Conservation (phyloP, 2,888 invertebrate species). For the Nyleta sp. region DNA sequence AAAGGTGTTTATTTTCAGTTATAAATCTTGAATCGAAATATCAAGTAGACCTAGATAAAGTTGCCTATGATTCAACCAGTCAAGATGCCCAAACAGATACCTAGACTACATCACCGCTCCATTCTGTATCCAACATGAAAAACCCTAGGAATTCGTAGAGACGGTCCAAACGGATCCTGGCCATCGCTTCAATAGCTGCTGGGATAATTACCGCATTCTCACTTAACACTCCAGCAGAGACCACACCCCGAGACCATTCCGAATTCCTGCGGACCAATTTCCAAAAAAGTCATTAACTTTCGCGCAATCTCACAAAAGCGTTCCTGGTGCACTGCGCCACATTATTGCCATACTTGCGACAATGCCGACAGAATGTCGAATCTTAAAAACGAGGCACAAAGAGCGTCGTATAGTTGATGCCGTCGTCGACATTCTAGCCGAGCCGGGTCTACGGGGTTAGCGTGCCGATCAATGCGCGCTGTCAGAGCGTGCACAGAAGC, state of each 20-base stretch:
- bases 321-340: slow-evolving; percentile 18
- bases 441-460: slow-evolving; percentile 56
- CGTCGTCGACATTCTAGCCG: slow-evolving; percentile 56
- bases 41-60: too few species aligned
- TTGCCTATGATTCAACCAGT: too few species aligned
- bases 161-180: too few species aligned
- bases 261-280: not conserved
- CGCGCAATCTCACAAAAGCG: slow-evolving; percentile 40
- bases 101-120: too few species aligned
- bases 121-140: too few species aligned
- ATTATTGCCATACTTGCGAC: slow-evolving; percentile 55
- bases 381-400: slow-evolving; percentile 51
- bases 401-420: slow-evolving; percentile 50
- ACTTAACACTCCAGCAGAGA: not conserved
- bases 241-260: not conserved
- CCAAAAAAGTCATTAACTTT: slow-evolving; percentile 27
- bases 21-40: slow-evolving; percentile 63
- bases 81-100: too few species aligned
- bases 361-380: slow-evolving; percentile 43
- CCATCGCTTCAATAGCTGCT: not conserved
- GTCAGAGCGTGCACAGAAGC: slow-evolving; percentile 70
- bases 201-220: not conserved
- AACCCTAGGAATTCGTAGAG: too few species aligned
- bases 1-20: slow-evolving; percentile 60
- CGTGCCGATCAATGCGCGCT: slow-evolving; percentile 72